Base-by-base conservation (phyloP, 1,140 invertebrate genomes). In the Heterodera carotae region DNA sequence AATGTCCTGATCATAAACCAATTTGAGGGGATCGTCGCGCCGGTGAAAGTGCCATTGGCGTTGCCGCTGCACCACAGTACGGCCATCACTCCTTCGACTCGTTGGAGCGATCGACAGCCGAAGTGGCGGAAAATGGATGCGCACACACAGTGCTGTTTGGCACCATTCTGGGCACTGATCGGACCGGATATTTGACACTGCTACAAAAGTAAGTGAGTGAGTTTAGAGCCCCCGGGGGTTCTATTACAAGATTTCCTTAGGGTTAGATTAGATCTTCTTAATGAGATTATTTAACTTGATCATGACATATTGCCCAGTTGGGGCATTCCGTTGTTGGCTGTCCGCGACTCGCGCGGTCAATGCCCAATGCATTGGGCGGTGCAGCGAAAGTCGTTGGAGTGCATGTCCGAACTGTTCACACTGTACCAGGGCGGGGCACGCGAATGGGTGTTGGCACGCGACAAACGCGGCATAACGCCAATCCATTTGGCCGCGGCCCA, bases 341-440 rank as follows among this genome's bases (percentile, higher is more conserved):
- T 59, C 15, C 31, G 48, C 18, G 80, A 81, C 25, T 34, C 31
- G 48, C 62, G 73, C 33, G 69, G 71, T 18, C 80, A 75, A 29
- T 53, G 39, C 29, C 25, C 79, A 27, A 60, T 83, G 36, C 80
- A 81, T 59, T 81, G 75, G 81, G 80, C 80, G 56, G 80, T 83
- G 31, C 60, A 76, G 74, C 33, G 60, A 27, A 27, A 80, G 33
- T 29, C 80, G n/a, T 7, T 15, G 5, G 59, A 69, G 34, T 81
- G 83, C 36, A 33, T 75, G 18, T 67, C 39, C 25, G 64, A 80
- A 43, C 59, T 81, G 29, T 31, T 81, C 43, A 18, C 67, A 10
- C 56, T 80, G 31, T 18, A 33, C n/a, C 69, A 77, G 48, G 39
- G 31, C 36, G 27, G 39, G 34, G 53, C 67, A 0, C 39, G 10